A percentile compares a stretch with the other conserved stretches of the same genome.
Conservation (phyloP, 2,888 invertebrate genomes). For the Brassicogethes aeneus region DNA sequence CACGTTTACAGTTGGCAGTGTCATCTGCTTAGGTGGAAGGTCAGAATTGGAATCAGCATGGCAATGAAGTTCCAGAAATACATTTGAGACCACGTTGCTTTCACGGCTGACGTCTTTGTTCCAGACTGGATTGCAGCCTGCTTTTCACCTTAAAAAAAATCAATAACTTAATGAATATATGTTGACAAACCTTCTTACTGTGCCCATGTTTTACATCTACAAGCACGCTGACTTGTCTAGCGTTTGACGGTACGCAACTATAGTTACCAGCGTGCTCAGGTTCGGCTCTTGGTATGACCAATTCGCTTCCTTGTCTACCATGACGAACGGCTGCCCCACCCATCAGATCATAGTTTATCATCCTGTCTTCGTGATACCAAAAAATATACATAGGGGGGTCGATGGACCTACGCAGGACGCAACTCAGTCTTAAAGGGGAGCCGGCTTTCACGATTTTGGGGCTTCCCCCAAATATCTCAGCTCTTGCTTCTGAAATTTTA, state of each 20-base stretch:
- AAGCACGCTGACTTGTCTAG: conserved; percentile 62
- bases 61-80: conserved; percentile 26
- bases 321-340: conserved; percentile 46
- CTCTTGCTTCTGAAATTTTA: conserved; percentile 51
- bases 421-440: conserved; percentile 60
- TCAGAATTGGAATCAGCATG: conserved; percentile 18
- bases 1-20: conserved; percentile 20
- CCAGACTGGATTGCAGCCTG: conserved; percentile 58
- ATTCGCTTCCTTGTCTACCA: conserved; percentile 42
- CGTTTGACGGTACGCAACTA: conserved; percentile 72
- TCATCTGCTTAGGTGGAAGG: conserved; percentile 21
- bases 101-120: neutral
- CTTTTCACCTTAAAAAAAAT: conserved; percentile 41
- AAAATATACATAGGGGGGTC: conserved; percentile 65
- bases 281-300: conserved; percentile 45
- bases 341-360: conserved; percentile 77
- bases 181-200: neutral
- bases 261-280: conserved; percentile 68
- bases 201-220: conserved; percentile 62
- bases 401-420: conserved; percentile 58
- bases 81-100: neutral
- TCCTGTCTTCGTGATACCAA: conserved; percentile 76
- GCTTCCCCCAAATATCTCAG: conserved; percentile 56
- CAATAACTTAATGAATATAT: neutral
- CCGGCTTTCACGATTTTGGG: conserved; percentile 60